These are phyloP conservation scores for Neoscelio sp. DNA, from an alignment of 2,888 invertebrate species.

Conservation along the genomic window DNA sequence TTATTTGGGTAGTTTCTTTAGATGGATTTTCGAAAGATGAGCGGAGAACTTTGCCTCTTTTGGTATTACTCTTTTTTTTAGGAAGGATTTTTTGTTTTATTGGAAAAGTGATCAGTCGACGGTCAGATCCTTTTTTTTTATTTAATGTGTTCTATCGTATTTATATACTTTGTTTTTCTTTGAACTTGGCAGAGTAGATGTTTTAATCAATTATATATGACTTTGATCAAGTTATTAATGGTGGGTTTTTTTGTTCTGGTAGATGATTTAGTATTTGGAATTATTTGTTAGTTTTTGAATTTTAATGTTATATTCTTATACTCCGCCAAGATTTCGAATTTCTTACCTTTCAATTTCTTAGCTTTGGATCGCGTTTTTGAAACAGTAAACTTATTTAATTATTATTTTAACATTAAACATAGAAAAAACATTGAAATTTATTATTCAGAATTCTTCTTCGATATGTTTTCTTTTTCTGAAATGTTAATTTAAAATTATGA, in stretches of 20 bases:
- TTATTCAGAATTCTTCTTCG: too few species aligned
- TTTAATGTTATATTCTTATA: too few species aligned
- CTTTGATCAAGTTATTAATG: too few species aligned
- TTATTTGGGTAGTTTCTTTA: slow-evolving; percentile 16
- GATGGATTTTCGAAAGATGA: slow-evolving; percentile 12
- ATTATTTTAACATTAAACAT: background rate
- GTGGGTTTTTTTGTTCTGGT: too few species aligned
- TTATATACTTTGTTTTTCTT: background rate
- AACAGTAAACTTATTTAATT: slow-evolving; percentile 9
- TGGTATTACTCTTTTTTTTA: background rate
- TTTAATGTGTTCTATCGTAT: background rate
- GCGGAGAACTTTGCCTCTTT: background rate
- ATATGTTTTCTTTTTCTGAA: too few species aligned
- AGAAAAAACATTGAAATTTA: too few species aligned
- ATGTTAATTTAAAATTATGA: too few species aligned
- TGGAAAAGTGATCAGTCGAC: slow-evolving; percentile 12
- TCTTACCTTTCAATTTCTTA: background rate
- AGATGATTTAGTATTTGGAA: too few species aligned
- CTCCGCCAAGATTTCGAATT: too few species aligned
- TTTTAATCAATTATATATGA: too few species aligned
- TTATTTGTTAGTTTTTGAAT: too few species aligned
- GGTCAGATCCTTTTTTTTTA: background rate
- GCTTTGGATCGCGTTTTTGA: slow-evolving; percentile 13
- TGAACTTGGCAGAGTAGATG: slow-evolving; percentile 8
- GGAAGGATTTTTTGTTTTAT: background rate